Evolutionary conservation across 2,113 vertebrate genomes (phyloP).

Genomic region (Malaclemys terrapin): DNA sequence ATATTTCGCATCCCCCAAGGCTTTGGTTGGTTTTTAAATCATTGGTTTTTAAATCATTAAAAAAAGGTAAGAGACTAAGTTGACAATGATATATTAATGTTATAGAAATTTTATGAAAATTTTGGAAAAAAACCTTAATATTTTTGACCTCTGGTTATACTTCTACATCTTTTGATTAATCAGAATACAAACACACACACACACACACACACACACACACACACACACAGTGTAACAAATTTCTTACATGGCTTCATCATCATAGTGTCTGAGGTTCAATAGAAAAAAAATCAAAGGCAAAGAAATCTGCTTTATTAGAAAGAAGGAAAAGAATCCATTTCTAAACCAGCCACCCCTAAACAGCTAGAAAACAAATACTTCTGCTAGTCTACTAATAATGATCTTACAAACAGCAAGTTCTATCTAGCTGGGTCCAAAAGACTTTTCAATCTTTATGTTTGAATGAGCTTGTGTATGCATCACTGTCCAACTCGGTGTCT

Average conservation of each 20-base stretch:
- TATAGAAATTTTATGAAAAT: background rate
- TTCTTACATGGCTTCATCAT: background rate
- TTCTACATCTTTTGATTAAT: background rate
- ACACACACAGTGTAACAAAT: too few species aligned
- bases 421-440: background rate
- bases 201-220: background rate
- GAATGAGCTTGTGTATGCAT: accelerated
- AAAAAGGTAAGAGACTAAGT: background rate
- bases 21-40: background rate
- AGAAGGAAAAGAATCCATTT: accelerated
- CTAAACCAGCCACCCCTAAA: background rate
- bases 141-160: background rate
- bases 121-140: background rate
- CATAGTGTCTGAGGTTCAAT: background rate
- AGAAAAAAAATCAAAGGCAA: background rate
- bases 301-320: background rate
- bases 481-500: accelerated
- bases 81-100: background rate
- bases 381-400: background rate
- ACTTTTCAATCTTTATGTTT: background rate
- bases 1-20: background rate
- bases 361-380: background rate
- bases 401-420: background rate
- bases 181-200: background rate
- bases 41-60: background rate